Base-by-base conservation (phyloP, 2,797 vertebrate genomes). In the Selene dorsalis region DNA sequence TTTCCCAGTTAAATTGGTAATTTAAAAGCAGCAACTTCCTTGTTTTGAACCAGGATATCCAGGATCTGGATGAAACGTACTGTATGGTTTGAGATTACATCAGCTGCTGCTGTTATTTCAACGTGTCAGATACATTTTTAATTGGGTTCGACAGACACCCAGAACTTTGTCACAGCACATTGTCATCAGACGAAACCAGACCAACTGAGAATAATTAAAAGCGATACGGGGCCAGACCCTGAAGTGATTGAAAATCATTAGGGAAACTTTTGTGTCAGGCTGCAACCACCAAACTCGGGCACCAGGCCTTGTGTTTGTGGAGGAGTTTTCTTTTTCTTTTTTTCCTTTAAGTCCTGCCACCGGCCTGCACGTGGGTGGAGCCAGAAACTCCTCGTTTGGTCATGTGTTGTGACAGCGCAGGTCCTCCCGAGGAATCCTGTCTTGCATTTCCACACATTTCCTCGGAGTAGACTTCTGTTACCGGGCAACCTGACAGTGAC, bases 401-500 rank as follows among this genome's bases (percentile, higher is more conserved):
- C 55, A 45, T 88, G 61, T 53, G 53, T 55, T 66, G 64, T 87
- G 75, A 80, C 85, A 56, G 58, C 16, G 1, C 62, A 72, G 76
- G 74, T 84, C 85, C 85, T 89, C 81, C 73, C 67, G 74, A 92
- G 87, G 82, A 86, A 85, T 85, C 74, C 87, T 90, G 87, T 79
- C 82, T 52, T 35, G 32, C 35, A 75, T 86, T 83, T 84, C 73
- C 83, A 75, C 86, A 79, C 78, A 73, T 77, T 84, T 87, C 78
- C 72, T 70, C 14, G 47, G 70, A 85, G 75, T 82, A 75, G 84
- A 86, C 73, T 90, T 84, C 84, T 90, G 93, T 94, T 93, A 93
- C 93, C 52, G 86, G 88, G 93, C 91, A 93, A 93, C 89, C 86
- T 85, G 77, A 92, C 87, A 88, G 77, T 89, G 85, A 90, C 88